A percentile compares a stretch with the other conserved stretches of the same genome.
These are phyloP conservation scores for Syrmaticus mikado DNA, from an alignment of 2,113 vertebrate genomes.

Conservation along the genomic window DNA sequence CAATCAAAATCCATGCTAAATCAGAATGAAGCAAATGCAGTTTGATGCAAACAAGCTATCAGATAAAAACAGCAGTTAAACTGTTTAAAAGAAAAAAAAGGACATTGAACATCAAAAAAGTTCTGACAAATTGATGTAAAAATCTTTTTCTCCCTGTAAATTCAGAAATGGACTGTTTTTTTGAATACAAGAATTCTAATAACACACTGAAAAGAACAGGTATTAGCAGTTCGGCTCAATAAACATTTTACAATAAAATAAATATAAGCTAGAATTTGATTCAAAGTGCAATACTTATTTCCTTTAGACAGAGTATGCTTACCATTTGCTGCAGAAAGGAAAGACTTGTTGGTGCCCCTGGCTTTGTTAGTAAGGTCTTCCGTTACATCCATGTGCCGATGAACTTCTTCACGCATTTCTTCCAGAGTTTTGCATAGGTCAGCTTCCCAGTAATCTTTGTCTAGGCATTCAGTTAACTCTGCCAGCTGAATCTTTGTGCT, in stretches of 20 bases:
- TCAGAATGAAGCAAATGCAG: not conserved
- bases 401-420: slow-evolving; percentile 92
- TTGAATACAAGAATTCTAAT: not conserved
- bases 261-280: not conserved
- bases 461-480: slow-evolving; percentile 88
- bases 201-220: not conserved
- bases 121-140: not conserved
- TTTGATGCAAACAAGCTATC: not conserved
- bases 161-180: not conserved
- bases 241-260: not conserved
- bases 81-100: not conserved
- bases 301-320: slow-evolving; percentile 27
- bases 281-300: not conserved
- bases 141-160: not conserved
- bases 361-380: slow-evolving; percentile 97
- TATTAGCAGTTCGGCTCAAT: not conserved
- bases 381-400: slow-evolving; percentile 94
- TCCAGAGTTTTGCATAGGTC: slow-evolving; percentile 91
- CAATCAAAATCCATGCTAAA: not conserved
- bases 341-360: slow-evolving; percentile 90
- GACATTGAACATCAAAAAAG: not conserved
- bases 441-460: slow-evolving; percentile 94
- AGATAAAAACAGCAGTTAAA: not conserved
- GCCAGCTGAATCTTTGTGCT: slow-evolving; percentile 93
- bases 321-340: slow-evolving; percentile 93